Evolutionary conservation across 2,888 invertebrate species (phyloP), one percentile per base, ranked within the genome.

Genomic region (Aphidoletes aphidimyza): DNA sequence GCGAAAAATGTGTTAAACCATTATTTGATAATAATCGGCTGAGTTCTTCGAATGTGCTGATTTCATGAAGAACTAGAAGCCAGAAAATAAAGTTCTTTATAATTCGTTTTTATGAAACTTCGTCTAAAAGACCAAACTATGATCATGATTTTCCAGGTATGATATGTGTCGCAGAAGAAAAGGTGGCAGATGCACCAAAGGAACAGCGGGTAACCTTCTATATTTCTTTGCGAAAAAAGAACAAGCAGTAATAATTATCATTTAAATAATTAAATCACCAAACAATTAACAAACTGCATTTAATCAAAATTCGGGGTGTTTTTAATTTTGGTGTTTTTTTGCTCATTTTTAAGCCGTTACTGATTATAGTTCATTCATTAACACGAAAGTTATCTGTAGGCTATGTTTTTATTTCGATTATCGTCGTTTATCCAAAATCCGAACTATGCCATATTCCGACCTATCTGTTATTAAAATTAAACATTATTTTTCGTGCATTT

Each of bases 141-240:
- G 6, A 81, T 81, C n/a, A 42, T 42, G 59, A 85, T 85, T 86
- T 87, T 87, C 87, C 87, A 97, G 97, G 95, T 97, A 97, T 92
- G 97, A 97, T 94, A 97, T 97, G 97, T 97, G 97, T 93, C 95
- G 97, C 89, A 94, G 97, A 91, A 94, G 97, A 92, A 97, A 97
- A 93, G 97, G 97, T 92, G 97, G 97, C 91, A 95, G 97, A 92
- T 97, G 97, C 93, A 97, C 97, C 90, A 96, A 97, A 94, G 97
- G 97, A 94, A 97, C 97, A 91, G 97, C 97, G 92, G 97, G 97
- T 97, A 97, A 95, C 94, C 91, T 83, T 84, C 36, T 26, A 42
- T 42, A 85, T 37, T 54, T 83, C 78, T n/a, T 85, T 84, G 84
- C 83, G 30, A 86, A 42, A 84, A 84, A 69, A 81, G 22, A 69